These are phyloP conservation scores for Dynastes hyllus DNA, from an alignment of 2,888 invertebrate species.

Conservation along the genomic window DNA sequence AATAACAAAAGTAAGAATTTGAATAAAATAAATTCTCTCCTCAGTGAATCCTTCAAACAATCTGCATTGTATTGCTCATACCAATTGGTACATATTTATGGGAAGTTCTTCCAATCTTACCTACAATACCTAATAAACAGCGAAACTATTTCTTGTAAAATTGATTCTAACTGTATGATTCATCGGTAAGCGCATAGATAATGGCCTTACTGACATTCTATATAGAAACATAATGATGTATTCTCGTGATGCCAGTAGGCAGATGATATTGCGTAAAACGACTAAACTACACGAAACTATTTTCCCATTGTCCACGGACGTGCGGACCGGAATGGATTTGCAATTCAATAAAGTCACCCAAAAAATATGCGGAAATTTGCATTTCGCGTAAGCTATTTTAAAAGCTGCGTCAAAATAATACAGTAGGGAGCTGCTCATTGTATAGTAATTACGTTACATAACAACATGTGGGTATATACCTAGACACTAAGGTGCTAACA, in stretches of 20 bases:
- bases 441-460: constrained; percentile 34
- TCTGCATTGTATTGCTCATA: too few species aligned
- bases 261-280: constrained; percentile 43
- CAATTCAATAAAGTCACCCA: constrained; percentile 37
- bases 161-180: constrained; percentile 39
- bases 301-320: constrained; percentile 46
- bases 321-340: constrained; percentile 42
- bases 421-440: constrained; percentile 32
- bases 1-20: too few species aligned
- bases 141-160: constrained; percentile 10
- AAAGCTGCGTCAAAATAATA: constrained; percentile 21
- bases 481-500: constrained; percentile 30
- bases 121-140: background rate
- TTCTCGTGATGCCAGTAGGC: constrained; percentile 17
- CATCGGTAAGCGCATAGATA: constrained; percentile 23
- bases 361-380: constrained; percentile 22
- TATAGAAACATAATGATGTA: constrained; percentile 20
- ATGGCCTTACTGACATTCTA: constrained; percentile 25
- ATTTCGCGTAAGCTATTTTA: constrained; percentile 1
- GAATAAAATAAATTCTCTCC: too few species aligned
- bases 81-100: too few species aligned
- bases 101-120: too few species aligned
- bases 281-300: constrained; percentile 38
- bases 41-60: too few species aligned
- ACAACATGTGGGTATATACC: constrained; percentile 25